Evolutionary conservation across 2,113 vertebrate species (phyloP).

Genomic region (Semicossyphus pulcher): DNA sequence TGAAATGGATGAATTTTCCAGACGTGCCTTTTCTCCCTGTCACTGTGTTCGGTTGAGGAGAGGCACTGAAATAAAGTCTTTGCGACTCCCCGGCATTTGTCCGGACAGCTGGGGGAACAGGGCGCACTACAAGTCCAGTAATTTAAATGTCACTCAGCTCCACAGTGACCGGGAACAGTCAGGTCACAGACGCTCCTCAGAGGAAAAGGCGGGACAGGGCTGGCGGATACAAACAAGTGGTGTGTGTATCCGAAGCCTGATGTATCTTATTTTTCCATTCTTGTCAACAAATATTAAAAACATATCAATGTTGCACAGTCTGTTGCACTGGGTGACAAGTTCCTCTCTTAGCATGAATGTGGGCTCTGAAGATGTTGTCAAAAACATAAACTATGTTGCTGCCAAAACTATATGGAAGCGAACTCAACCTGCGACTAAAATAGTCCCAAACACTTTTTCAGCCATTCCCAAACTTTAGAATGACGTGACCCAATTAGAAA

Average conservation of each 20-base stretch:
- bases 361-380: too few species aligned
- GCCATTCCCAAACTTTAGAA: too few species aligned
- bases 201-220: neutral
- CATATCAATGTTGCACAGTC: neutral
- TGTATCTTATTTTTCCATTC: neutral
- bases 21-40: slow-evolving; percentile 5
- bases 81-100: neutral
- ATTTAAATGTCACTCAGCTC: slow-evolving; percentile 16
- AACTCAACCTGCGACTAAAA: too few species aligned
- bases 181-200: neutral
- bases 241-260: neutral
- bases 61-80: slow-evolving; percentile 1
- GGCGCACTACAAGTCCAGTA: neutral
- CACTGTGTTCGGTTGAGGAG: slow-evolving; percentile 2
- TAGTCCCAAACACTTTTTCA: too few species aligned
- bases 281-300: neutral
- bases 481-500: too few species aligned
- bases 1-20: slow-evolving; percentile 30
- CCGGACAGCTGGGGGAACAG: neutral
- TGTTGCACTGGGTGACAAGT: neutral
- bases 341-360: neutral
- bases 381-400: too few species aligned
- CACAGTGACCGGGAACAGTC: neutral
- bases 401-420: too few species aligned
- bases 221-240: neutral